Conservation (phyloP, 2,797 vertebrate species). For the Rhinoraja longicauda region DNA sequence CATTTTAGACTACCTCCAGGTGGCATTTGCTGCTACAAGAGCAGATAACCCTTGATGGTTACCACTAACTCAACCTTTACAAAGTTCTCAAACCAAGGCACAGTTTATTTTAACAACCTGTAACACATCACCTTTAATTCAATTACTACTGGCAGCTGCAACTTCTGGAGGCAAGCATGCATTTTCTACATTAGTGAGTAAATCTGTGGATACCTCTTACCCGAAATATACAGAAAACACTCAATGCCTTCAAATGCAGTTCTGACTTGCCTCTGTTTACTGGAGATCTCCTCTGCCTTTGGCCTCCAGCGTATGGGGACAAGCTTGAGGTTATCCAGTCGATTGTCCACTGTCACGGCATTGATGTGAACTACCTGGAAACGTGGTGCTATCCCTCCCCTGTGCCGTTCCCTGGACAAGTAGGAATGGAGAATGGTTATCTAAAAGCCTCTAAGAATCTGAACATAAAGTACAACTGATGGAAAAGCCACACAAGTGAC, state of each 20-base stretch:
- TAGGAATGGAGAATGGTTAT: constrained; percentile 34
- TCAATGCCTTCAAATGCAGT: background rate
- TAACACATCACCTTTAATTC: background rate
- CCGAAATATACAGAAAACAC: background rate
- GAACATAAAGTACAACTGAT: background rate
- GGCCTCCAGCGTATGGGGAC: constrained; percentile 88
- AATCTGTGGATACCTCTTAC: background rate
- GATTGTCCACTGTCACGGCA: constrained; percentile 91
- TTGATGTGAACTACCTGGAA: constrained; percentile 97
- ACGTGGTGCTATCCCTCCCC: constrained; percentile 88
- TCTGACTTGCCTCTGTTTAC: constrained; percentile 81
- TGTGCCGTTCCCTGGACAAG: constrained; percentile 81
- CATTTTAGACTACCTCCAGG: background rate
- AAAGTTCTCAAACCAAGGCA: background rate
- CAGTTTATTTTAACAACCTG: too few relatives aligned
- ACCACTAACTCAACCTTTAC: background rate
- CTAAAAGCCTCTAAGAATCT: background rate
- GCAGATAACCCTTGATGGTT: background rate
- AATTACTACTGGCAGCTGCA: background rate
- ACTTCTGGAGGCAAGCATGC: background rate
- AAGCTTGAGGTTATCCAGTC: constrained; percentile 88
- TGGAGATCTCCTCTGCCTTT: constrained; percentile 86
- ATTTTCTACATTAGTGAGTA: too few relatives aligned
- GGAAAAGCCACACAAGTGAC: background rate
- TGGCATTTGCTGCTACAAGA: background rate